Percentiles rank a stretch among this genome's conserved stretches.
Conservation (phyloP, 2,888 invertebrate genomes). For the Thumatha senex region DNA sequence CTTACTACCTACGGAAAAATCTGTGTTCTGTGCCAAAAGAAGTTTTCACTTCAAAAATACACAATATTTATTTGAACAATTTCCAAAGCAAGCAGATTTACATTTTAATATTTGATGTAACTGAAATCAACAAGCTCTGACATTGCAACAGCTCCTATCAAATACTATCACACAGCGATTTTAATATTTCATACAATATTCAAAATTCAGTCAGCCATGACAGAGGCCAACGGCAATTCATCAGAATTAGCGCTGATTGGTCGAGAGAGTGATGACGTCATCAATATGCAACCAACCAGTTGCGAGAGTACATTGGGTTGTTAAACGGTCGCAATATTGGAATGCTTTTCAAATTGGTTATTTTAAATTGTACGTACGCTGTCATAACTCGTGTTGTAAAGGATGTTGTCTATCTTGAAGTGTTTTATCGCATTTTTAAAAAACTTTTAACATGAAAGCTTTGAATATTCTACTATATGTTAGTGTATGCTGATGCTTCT, state of each 20-base stretch:
- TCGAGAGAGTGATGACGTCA: constrained; percentile 70
- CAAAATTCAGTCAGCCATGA: constrained; percentile 51
- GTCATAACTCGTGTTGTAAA: background rate
- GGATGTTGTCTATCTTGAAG: too few relatives aligned
- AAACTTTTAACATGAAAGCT: too few relatives aligned
- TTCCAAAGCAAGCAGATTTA: background rate
- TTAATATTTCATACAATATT: constrained; percentile 53
- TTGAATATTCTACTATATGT: too few relatives aligned
- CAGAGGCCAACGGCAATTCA: constrained; percentile 55
- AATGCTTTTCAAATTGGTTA: constrained; percentile 1
- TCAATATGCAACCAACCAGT: constrained; percentile 60
- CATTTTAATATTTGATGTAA: constrained; percentile 12
- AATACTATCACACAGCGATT: constrained; percentile 40
- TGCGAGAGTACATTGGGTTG: constrained; percentile 29
- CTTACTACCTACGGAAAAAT: too few relatives aligned
- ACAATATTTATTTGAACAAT: background rate
- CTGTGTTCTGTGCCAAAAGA: too few relatives aligned
- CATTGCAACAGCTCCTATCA: constrained; percentile 25
- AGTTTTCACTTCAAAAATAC: too few relatives aligned
- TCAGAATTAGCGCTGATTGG: constrained; percentile 75
- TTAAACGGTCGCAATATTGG: constrained; percentile 33
- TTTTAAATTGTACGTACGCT: too few relatives aligned
- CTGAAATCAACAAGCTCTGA: constrained; percentile 23
- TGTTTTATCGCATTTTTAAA: too few relatives aligned
- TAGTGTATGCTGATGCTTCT: too few relatives aligned